phyloP scores from a whole-genome alignment of 2,113 vertebrate species.

The Cichladusa arquata region DNA sequence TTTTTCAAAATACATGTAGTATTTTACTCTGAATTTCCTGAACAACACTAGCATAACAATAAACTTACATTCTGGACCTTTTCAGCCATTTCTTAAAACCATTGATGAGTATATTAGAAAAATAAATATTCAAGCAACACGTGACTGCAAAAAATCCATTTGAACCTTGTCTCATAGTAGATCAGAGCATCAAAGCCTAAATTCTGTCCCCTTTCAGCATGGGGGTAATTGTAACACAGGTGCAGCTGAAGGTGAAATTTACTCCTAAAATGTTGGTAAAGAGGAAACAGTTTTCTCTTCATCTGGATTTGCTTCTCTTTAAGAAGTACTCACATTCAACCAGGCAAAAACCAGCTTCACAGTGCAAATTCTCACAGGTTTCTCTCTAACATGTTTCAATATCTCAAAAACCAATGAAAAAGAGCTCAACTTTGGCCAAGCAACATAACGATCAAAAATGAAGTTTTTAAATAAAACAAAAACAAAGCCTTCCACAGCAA shows the following conservation, averaged over 20 bases:
- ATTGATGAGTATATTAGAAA: background rate
- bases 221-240: background rate
- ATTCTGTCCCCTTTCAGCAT: background rate
- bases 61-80: background rate
- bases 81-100: background rate
- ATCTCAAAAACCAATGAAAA: background rate
- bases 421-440: background rate
- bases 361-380: background rate
- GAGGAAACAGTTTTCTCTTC: conserved; percentile 38
- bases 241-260: background rate
- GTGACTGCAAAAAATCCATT: background rate
- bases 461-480: conserved; percentile 21
- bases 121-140: background rate
- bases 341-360: background rate
- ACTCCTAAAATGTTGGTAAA: background rate
- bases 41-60: background rate
- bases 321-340: background rate
- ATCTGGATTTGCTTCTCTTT: conserved; percentile 13
- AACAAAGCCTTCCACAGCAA: background rate
- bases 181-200: background rate
- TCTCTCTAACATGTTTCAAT: conserved; percentile 1
- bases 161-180: background rate
- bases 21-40: background rate
- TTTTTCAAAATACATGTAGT: background rate
- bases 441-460: background rate